These are phyloP conservation scores for Albula glossodonta DNA, from an alignment of 2,113 vertebrate genomes.

Conservation along the genomic window DNA sequence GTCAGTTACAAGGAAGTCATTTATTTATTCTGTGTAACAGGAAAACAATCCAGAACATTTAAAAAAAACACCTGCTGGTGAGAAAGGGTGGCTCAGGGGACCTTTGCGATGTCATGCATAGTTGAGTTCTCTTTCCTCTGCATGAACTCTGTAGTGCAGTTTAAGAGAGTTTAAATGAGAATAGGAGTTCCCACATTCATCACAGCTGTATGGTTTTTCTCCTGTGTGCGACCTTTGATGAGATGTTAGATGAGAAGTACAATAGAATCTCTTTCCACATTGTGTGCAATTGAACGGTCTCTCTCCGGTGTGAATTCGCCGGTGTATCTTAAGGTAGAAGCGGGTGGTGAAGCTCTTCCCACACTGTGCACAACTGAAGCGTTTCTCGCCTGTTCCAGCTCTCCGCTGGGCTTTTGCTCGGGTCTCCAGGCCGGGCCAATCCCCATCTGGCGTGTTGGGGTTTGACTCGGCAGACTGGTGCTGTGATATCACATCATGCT, in stretches of 20 bases:
- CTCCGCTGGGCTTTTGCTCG: neutral
- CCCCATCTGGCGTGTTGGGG: neutral
- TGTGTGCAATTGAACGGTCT: constrained; percentile 50
- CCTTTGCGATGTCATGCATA: neutral
- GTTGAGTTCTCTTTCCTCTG: neutral
- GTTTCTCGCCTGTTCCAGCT: constrained; percentile 9
- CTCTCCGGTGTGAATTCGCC: constrained; percentile 27
- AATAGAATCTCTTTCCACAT: constrained; percentile 55
- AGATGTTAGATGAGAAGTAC: constrained; percentile 23
- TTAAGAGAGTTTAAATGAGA: constrained; percentile 36
- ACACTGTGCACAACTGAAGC: constrained; percentile 22
- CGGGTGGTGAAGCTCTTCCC: constrained; percentile 27
- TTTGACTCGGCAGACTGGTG: neutral
- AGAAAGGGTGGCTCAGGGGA: too few relatives aligned
- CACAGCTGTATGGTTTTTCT: constrained; percentile 41
- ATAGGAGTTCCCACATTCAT: constrained; percentile 39
- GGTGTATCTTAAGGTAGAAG: constrained; percentile 29
- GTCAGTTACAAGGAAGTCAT: too few relatives aligned
- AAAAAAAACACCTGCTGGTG: neutral
- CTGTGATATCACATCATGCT: neutral
- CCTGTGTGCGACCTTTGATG: constrained; percentile 29
- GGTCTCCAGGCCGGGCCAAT: neutral
- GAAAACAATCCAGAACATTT: too few relatives aligned
- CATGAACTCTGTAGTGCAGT: constrained; percentile 38
- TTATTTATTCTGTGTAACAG: neutral